Conservation (phyloP, 2,113 vertebrate species). For the Perca schrenkii region DNA sequence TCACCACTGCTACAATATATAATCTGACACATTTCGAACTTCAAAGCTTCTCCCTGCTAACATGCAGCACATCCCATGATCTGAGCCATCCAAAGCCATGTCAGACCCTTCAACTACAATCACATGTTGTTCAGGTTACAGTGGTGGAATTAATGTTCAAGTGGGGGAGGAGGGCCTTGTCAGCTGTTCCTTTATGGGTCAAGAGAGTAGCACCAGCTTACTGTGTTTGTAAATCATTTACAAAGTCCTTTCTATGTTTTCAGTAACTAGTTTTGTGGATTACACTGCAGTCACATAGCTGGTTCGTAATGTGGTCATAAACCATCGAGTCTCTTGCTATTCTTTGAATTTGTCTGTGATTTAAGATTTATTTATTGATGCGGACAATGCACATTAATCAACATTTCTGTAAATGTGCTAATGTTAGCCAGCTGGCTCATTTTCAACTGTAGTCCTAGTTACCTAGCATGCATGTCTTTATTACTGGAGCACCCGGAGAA, state of each 20-base stretch:
- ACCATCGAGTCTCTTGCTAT: too few relatives aligned
- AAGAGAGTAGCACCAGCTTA: background rate
- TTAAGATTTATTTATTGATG: too few relatives aligned
- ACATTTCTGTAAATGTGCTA: too few relatives aligned
- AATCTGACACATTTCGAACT: constrained; percentile 44
- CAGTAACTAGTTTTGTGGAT: background rate
- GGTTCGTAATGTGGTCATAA: too few relatives aligned
- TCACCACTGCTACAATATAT: too few relatives aligned
- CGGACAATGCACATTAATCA: too few relatives aligned
- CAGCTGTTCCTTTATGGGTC: constrained; percentile 20
- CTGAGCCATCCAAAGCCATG: constrained; percentile 38
- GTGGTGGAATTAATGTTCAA: constrained; percentile 48
- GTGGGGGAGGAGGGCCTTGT: background rate
- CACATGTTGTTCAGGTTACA: constrained; percentile 54
- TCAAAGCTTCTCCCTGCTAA: constrained; percentile 46
- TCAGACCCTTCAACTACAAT: constrained; percentile 40
- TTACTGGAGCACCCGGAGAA: too few relatives aligned
- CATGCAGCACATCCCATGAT: constrained; percentile 57
- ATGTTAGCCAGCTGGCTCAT: too few relatives aligned
- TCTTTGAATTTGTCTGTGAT: too few relatives aligned
- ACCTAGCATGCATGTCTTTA: too few relatives aligned
- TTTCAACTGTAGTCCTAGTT: too few relatives aligned
- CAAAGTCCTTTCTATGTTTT: background rate
- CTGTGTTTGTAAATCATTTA: background rate
- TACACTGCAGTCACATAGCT: too few relatives aligned